These are phyloP conservation scores for Chironomus riparius DNA, from an alignment of 2,888 invertebrate species.

Conservation along the genomic window DNA sequence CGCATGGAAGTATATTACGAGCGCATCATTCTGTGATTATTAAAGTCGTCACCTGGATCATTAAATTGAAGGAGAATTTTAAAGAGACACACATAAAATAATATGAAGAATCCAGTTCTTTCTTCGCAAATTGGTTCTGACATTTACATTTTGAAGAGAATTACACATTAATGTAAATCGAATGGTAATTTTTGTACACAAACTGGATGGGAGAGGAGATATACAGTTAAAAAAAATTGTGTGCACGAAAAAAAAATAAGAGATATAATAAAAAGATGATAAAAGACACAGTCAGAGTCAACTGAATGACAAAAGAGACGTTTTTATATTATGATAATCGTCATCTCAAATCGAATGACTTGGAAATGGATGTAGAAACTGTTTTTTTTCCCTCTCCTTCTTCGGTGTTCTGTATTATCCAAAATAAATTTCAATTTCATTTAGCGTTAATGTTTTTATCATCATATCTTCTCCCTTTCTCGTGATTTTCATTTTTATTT, in stretches of 20 bases:
- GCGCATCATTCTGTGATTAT: no score
- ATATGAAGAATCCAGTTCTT: no score
- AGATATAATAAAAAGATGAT: not conserved
- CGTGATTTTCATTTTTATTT: not conserved
- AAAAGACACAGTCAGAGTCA: not conserved
- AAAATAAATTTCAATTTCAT: constrained; percentile 22
- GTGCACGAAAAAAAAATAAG: not conserved
- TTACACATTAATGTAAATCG: not conserved
- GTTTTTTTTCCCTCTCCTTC: not conserved
- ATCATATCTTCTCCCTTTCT: not conserved
- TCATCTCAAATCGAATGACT: not conserved
- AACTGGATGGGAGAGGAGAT: no score
- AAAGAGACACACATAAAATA: no score
- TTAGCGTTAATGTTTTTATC: not conserved
- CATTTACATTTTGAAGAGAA: no score
- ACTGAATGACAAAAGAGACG: constrained; percentile 20
- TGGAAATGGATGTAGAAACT: no score
- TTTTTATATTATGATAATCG: constrained; percentile 9
- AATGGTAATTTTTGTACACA: not conserved
- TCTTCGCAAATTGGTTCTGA: no score
- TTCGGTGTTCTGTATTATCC: not conserved
- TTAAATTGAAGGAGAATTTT: no score
- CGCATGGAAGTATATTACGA: no score
- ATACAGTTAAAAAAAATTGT: not conserved
- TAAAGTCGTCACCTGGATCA: no score